Conservation (phyloP, 2,113 vertebrate genomes). For the Cyanoderma ruficeps region DNA sequence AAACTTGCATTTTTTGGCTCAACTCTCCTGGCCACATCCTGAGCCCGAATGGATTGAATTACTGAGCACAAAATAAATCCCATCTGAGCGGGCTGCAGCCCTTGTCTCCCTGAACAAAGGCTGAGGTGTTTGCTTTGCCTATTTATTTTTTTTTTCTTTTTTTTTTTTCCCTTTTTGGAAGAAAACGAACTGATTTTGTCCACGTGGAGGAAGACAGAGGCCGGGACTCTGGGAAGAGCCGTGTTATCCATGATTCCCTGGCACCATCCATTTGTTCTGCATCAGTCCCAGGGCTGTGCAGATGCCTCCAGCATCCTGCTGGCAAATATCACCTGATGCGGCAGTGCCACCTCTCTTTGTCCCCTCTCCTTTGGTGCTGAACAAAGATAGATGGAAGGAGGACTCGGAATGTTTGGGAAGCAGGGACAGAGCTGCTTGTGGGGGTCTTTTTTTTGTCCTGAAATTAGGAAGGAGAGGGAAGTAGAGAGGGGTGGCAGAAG, state of each 20-base stretch:
- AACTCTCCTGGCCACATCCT: slow-evolving; percentile 70
- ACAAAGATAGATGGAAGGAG: not conserved
- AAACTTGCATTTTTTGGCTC: slow-evolving; percentile 74
- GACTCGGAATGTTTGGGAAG: not conserved
- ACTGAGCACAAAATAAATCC: slow-evolving; percentile 72
- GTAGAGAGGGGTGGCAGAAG: not conserved
- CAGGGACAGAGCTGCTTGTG: not conserved
- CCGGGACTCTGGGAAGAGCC: not conserved
- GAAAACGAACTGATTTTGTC: not conserved
- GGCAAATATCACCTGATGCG: not conserved
- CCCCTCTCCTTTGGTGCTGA: not conserved
- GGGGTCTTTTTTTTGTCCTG: not conserved
- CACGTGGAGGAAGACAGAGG: not conserved
- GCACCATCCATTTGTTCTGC: not conserved
- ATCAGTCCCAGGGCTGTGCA: fast-evolving
- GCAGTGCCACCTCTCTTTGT: not conserved
- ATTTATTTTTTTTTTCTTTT: too few species aligned
- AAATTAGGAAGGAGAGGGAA: not conserved
- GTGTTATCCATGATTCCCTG: fast-evolving
- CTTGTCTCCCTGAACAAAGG: slow-evolving; percentile 49
- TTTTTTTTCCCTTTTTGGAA: not conserved
- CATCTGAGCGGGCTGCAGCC: slow-evolving; percentile 57
- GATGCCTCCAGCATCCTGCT: not conserved
- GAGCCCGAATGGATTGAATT: slow-evolving; percentile 73
- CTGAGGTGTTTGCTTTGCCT: slow-evolving; percentile 43